Base-by-base conservation (phyloP, 1,140 invertebrate species). In the Cyclargus thomasi region DNA sequence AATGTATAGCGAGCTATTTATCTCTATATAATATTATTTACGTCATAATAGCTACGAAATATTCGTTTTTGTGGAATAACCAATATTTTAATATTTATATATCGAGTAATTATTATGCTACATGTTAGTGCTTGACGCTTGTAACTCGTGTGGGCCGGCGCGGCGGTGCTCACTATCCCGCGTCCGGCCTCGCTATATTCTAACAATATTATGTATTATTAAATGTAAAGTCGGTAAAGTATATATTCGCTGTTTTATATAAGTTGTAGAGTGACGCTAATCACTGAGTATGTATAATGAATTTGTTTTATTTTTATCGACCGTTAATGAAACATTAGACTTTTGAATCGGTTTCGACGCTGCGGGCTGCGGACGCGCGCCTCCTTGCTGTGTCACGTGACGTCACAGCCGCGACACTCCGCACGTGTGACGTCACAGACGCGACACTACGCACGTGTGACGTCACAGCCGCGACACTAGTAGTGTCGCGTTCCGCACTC, bases 281-380 rank as follows among this genome's bases (percentile, higher is more conserved):
- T 14, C 39, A 11, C 39, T 47, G 14, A 8, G 14, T 47, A 47
- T 47, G 39, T 47, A 47, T 47, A 14, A 16, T 29, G 29, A 4
- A 29, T 29, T 29, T 29, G 29, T 29, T 29, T 47, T 47, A 14
- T 47, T 14, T 47, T 47, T 47, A 47, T 11, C 66, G 53, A 20
- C 14, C 14, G 39, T 47, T 47, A 47, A 14, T 47, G 39, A 47
- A 47, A 11, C 39, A 47, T 47, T 47, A 47, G 39, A 47, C 69
- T 70, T 78, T 81, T 86, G 79, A 83, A 82, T 84, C n/a, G 76
- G 64, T 75, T 74, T 80, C 11, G 39, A 47, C 39, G 75, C 74
- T 73, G 76, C 75, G 77, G 78, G 79, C n/a, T 78, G 78, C 77
- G 21, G 29, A 29, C 29, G 29, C 8, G 29, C 29, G 29, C 5